Evolutionary conservation across 2,888 invertebrate species (phyloP), one percentile per base, ranked within the genome.

Genomic region (Capitulum mitella): DNA sequence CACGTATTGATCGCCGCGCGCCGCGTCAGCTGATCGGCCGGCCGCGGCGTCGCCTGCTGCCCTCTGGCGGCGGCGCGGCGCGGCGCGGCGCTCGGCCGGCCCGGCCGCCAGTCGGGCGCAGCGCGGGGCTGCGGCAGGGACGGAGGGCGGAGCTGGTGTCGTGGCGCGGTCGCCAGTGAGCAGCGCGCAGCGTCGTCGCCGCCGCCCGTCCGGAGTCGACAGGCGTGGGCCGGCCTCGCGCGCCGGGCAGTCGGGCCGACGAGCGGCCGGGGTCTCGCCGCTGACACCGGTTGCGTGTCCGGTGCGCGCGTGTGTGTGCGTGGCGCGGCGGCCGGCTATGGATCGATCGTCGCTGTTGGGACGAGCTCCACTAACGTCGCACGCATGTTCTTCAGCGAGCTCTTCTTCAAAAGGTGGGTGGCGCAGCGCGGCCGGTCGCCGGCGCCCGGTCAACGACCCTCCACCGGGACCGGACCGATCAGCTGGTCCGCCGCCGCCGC

Each of bases 301-400:
- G 43, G 43, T 5, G 43, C 43, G 43, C 12, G 43, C 43, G 43
- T 12, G 43, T 43, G 43, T 12, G 43, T 12, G 43, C 43, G 43
- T 12, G 43, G 12, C 43, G 43, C 43, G 6, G 43, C 43, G 6
- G n/a, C 58, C 58, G 29, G 58, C 5, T 32, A 64, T 34, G 34
- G 64, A 64, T 19, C 34, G 32, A 34, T 29, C 0, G 34, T 16
- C 32, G 34, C 34, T 6, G 64, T 34, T n/a, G n/a, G 10, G 58
- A 8, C 19, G 22, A 58, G 29, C n/a, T 1, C 64, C 64, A 14
- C 64, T 34, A 64, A 64, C 64, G 34, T 34, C 3, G 64, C 64
- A 64, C 64, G 64, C 34, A 64, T 64, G 64, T 64, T 64, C 64
- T 64, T 64, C 64, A 64, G 64, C 64, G 64, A 64, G 64, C 64